Conservation (phyloP, 2,797 vertebrate species). For the Erithacus rubecula region DNA sequence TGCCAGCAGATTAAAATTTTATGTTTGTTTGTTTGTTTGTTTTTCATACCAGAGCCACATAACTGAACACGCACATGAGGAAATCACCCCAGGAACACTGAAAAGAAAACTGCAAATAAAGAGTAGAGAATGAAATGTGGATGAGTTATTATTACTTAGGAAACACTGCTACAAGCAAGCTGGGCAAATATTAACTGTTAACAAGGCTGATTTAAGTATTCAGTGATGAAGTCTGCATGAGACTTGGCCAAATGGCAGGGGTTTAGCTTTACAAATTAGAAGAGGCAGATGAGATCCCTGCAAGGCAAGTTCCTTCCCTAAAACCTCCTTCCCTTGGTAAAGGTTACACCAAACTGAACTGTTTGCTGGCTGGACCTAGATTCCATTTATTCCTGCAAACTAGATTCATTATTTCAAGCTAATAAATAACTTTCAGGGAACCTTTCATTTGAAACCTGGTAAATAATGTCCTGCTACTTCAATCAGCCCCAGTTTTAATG, state of each 20-base stretch:
- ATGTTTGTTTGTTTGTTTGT: not conserved
- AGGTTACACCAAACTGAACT: not conserved
- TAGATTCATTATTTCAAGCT: not conserved
- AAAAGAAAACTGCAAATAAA: constrained; percentile 26
- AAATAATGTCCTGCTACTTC: constrained; percentile 13
- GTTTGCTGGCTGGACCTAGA: not conserved
- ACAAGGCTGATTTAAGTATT: not conserved
- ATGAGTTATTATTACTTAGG: not conserved
- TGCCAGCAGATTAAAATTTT: not conserved
- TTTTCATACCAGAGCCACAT: not conserved
- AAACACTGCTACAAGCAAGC: not conserved
- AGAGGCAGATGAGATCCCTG: constrained; percentile 23
- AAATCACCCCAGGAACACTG: not conserved
- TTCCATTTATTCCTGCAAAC: constrained; percentile 7
- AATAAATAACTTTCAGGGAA: constrained; percentile 21
- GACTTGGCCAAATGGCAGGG: not conserved
- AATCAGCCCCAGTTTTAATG: not conserved
- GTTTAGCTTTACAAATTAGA: constrained; percentile 21
- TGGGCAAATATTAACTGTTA: constrained; percentile 11
- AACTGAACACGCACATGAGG: not conserved
- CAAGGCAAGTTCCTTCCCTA: not conserved
- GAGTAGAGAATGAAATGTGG: constrained; percentile 1
- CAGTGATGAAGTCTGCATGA: not conserved
- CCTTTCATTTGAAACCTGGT: not conserved
- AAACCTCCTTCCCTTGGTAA: not conserved